Percentiles rank a stretch among this genome's conserved stretches.
These are phyloP conservation scores for Pteria penguin DNA, from an alignment of 2,888 invertebrate genomes.

Conservation along the genomic window DNA sequence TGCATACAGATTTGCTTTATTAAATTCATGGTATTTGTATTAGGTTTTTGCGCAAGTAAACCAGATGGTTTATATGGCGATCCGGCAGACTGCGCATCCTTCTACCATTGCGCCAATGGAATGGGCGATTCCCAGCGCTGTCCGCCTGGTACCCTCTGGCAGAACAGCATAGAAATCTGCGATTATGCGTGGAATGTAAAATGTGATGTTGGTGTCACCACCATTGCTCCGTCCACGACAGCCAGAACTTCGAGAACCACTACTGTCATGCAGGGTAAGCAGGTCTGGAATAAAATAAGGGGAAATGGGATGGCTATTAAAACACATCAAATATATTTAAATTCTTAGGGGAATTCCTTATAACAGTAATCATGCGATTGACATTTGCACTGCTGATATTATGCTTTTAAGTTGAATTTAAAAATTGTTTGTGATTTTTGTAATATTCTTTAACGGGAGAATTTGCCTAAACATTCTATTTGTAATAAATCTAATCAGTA, in stretches of 20 bases:
- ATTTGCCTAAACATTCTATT: too few relatives aligned
- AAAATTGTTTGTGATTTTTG: too few relatives aligned
- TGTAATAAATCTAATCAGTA: too few relatives aligned
- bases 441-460: too few relatives aligned
- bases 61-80: constrained; percentile 56
- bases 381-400: too few relatives aligned
- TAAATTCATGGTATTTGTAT: too few relatives aligned
- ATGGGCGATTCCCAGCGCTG: constrained; percentile 54
- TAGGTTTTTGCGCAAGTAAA: constrained; percentile 49
- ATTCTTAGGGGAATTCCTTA: too few relatives aligned
- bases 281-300: not conserved
- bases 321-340: not conserved
- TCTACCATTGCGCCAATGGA: constrained; percentile 59
- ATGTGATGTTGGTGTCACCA: constrained; percentile 16
- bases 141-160: constrained; percentile 45
- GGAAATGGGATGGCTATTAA: not conserved
- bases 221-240: not conserved
- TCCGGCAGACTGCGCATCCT: constrained; percentile 55
- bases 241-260: not conserved
- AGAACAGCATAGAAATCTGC: constrained; percentile 41
- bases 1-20: too few relatives aligned
- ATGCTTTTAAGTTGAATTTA: too few relatives aligned
- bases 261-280: too few relatives aligned
- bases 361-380: too few relatives aligned
- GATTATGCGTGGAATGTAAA: constrained; percentile 50